Conservation (phyloP, 2,797 vertebrate species). For the Leucoraja ocellata region DNA sequence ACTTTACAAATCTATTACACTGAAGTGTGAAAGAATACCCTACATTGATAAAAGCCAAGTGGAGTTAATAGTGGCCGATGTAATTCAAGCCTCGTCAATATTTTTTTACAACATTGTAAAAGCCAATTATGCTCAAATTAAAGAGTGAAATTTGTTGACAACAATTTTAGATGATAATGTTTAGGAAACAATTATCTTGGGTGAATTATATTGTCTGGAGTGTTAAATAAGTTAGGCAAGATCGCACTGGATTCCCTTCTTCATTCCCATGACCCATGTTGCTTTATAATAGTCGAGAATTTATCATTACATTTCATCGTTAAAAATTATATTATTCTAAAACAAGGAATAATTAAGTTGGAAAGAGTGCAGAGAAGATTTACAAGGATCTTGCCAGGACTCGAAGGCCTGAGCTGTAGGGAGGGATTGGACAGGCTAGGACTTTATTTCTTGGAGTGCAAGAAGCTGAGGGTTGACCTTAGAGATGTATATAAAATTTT, state of each 20-base stretch:
- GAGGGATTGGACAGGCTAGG: too few species aligned
- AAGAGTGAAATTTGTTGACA: slow-evolving; percentile 55
- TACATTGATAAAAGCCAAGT: slow-evolving; percentile 60
- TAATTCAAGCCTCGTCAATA: slow-evolving; percentile 53
- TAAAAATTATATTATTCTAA: background rate
- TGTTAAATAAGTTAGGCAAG: background rate
- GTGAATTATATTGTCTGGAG: slow-evolving; percentile 40
- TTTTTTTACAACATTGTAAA: slow-evolving; percentile 65
- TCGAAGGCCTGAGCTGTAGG: too few species aligned
- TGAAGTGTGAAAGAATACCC: slow-evolving; percentile 63
- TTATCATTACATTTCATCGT: background rate
- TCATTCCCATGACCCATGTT: too few species aligned
- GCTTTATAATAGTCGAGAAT: background rate
- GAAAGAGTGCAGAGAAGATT: too few species aligned
- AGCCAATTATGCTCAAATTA: slow-evolving; percentile 58
- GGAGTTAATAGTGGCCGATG: slow-evolving; percentile 50
- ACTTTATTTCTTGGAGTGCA: too few species aligned
- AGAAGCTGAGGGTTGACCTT: too few species aligned
- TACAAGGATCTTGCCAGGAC: too few species aligned
- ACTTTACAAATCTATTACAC: slow-evolving; percentile 58
- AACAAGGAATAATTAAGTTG: too few species aligned
- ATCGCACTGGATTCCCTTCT: background rate
- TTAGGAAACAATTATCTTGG: slow-evolving; percentile 54
- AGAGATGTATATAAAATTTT: too few species aligned
- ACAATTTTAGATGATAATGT: slow-evolving; percentile 58